Conservation (phyloP, 2,888 invertebrate genomes). For the Oscheius sp. region DNA sequence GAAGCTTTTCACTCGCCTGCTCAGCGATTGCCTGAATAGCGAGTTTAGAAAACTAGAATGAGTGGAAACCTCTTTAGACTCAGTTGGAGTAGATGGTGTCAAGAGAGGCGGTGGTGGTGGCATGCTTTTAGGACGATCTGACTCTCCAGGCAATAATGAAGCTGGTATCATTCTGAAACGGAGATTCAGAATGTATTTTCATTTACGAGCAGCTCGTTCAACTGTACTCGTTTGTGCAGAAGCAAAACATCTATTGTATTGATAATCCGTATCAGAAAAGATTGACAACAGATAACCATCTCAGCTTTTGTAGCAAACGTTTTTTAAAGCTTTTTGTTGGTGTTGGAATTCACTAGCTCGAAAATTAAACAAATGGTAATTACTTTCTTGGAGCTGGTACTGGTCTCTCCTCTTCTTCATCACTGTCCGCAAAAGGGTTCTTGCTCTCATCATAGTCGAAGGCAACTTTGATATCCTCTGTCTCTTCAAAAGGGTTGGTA, state of each 20-base stretch:
- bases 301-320: too few relatives aligned
- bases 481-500: constrained; percentile 4
- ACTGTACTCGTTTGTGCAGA: too few relatives aligned
- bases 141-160: constrained; percentile 39
- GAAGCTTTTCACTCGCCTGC: constrained; percentile 20
- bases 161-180: constrained; percentile 17
- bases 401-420: constrained; percentile 39
- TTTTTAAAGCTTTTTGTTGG: too few relatives aligned
- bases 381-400: constrained; percentile 40
- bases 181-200: neutral
- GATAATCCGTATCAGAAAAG: too few relatives aligned
- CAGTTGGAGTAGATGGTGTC: neutral
- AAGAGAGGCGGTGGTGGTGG: constrained; percentile 42
- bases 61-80: neutral
- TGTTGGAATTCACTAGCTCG: too few relatives aligned
- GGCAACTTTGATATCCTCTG: neutral
- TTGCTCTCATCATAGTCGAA: constrained; percentile 40
- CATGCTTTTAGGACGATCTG: constrained; percentile 39
- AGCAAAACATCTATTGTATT: too few relatives aligned
- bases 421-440: constrained; percentile 46
- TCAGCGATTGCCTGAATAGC: neutral
- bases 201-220: too few relatives aligned
- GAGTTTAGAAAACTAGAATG: neutral
- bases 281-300: too few relatives aligned
- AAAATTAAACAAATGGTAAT: neutral